These are phyloP conservation scores for Spatulosminthurus flaviceps DNA, from an alignment of 2,888 invertebrate genomes.

Conservation along the genomic window DNA sequence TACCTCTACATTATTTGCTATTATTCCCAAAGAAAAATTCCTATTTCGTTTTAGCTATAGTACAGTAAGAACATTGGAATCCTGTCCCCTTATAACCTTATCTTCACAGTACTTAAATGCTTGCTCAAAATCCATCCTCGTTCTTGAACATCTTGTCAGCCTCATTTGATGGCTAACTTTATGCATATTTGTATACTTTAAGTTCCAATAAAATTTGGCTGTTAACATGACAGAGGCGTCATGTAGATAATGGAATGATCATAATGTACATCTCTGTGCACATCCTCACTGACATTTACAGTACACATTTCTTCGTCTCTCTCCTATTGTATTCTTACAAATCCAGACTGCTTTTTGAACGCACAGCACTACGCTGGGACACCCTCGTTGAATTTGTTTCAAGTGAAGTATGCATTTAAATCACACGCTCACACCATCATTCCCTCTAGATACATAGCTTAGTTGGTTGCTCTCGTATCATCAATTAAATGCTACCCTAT, in stretches of 20 bases:
- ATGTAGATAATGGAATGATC: background rate
- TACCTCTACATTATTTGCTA: background rate
- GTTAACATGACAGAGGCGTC: background rate
- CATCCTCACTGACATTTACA: background rate
- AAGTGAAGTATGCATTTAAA: too few species aligned
- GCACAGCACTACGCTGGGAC: too few species aligned
- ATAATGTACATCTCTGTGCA: background rate
- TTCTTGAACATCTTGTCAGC: background rate
- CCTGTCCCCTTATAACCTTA: background rate
- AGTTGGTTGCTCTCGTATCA: too few species aligned
- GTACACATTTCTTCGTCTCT: too few species aligned
- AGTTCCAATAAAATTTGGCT: background rate
- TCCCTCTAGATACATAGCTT: too few species aligned
- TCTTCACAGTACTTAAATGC: background rate
- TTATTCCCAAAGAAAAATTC: too few species aligned
- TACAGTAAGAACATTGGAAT: background rate
- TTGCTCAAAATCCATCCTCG: constrained; percentile 6
- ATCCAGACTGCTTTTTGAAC: background rate
- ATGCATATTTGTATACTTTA: background rate
- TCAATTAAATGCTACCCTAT: too few species aligned
- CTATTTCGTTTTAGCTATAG: background rate
- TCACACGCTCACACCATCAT: too few species aligned
- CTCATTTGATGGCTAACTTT: background rate
- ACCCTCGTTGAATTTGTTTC: too few species aligned
- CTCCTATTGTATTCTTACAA: background rate